Conservation (phyloP, 2,797 vertebrate species). For the Trichosurus vulpecula region DNA sequence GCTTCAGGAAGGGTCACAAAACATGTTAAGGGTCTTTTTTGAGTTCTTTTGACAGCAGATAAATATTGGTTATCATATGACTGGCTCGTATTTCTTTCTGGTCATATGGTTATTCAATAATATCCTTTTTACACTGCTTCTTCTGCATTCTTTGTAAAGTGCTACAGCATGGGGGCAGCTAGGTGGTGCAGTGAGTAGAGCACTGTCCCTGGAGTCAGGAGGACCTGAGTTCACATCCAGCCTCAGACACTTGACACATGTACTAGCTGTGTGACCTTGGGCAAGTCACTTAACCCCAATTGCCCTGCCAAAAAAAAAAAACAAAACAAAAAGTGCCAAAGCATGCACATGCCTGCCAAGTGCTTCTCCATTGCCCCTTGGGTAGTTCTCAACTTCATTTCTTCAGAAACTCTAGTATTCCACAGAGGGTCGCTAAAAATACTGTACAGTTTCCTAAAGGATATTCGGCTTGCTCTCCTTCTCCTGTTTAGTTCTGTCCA, state of each 20-base stretch:
- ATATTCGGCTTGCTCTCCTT: background rate
- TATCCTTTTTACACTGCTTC: background rate
- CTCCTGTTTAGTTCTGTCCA: background rate
- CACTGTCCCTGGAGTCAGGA: too few species aligned
- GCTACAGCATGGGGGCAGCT: background rate
- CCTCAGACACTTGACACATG: too few species aligned
- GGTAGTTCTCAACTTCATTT: background rate
- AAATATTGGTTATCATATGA: background rate
- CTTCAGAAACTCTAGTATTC: background rate
- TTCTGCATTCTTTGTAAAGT: background rate
- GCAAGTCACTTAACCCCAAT: too few species aligned
- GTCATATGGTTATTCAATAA: background rate
- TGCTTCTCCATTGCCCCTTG: background rate
- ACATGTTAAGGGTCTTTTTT: background rate
- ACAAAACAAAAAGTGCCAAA: too few species aligned
- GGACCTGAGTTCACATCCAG: too few species aligned
- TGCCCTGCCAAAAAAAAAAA: too few species aligned
- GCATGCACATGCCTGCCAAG: background rate
- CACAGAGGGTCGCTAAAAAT: background rate
- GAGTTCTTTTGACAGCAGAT: background rate
- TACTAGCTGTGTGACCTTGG: too few species aligned
- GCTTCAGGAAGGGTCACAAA: background rate
- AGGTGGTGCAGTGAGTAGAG: too few species aligned
- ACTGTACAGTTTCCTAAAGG: background rate
- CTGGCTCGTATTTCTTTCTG: background rate